Conservation (phyloP, 2,888 invertebrate species). For the Griposia aprilina region DNA sequence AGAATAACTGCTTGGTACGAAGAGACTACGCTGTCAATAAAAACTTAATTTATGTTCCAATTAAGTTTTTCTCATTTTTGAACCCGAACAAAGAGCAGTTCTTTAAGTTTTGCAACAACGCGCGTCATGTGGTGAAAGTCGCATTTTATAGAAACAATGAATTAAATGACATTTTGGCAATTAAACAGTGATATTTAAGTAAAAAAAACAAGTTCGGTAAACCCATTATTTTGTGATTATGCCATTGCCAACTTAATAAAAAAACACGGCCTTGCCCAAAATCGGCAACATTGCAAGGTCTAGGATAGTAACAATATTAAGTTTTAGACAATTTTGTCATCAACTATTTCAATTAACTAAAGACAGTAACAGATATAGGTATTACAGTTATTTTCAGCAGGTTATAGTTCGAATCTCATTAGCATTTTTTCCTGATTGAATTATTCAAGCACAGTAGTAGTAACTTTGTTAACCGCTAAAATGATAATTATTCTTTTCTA, state of each 20-base stretch:
- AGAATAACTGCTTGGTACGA: not conserved
- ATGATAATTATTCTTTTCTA: not conserved
- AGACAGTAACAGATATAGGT: not conserved
- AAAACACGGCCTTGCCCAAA: slow-evolving; percentile 2
- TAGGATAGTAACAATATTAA: not conserved
- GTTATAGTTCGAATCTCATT: too few relatives aligned
- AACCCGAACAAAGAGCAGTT: not conserved
- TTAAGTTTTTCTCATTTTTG: not conserved
- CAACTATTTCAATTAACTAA: not conserved
- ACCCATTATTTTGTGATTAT: not conserved
- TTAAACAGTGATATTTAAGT: too few relatives aligned
- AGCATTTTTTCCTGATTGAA: not conserved
- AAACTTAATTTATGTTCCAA: not conserved
- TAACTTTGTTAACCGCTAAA: not conserved
- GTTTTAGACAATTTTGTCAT: not conserved
- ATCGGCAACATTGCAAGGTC: slow-evolving; percentile 18
- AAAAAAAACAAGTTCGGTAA: not conserved
- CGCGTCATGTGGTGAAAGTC: not conserved
- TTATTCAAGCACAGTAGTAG: slow-evolving; percentile 1
- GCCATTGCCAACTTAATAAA: slow-evolving; percentile 5
- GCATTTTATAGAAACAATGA: not conserved
- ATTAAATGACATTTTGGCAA: not conserved
- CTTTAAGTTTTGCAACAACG: not conserved
- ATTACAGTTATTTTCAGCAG: not conserved
- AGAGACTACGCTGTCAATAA: not conserved